A percentile compares a stretch with the other conserved stretches of the same genome.
These are phyloP conservation scores for Sarcophaga caerulescens DNA, from an alignment of 2,888 invertebrate genomes.

Conservation along the genomic window DNA sequence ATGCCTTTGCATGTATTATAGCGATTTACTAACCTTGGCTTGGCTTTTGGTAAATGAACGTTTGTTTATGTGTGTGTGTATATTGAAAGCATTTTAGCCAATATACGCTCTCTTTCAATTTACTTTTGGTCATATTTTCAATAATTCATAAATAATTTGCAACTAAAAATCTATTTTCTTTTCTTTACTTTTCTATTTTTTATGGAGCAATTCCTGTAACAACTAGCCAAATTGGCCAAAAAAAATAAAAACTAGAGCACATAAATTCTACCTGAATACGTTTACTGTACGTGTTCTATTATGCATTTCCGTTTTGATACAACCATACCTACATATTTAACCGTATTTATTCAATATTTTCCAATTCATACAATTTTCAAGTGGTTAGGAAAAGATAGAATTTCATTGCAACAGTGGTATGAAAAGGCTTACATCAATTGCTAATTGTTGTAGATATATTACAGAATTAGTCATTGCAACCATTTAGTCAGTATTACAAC, in stretches of 20 bases:
- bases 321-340: neutral
- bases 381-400: neutral
- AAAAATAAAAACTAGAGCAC: conserved; percentile 31
- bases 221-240: conserved; percentile 58
- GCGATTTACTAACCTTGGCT: neutral
- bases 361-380: conserved; percentile 17
- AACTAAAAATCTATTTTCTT: neutral
- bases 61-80: neutral
- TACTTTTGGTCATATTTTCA: conserved; percentile 49
- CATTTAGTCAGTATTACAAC: no score
- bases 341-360: conserved; percentile 54
- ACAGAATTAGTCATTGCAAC: no score
- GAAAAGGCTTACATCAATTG: no score
- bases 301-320: conserved; percentile 55
- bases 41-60: neutral
- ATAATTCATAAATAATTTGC: conserved; percentile 59
- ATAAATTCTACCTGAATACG: conserved; percentile 53
- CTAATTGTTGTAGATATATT: no score
- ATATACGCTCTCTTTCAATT: conserved; percentile 14
- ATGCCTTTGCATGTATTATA: conserved; percentile 45
- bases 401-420: no score
- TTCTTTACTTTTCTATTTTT: neutral
- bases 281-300: conserved; percentile 61
- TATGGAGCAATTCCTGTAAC: conserved; percentile 3
- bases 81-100: neutral